Evolutionary conservation across 2,113 vertebrate species (phyloP).

Genomic region (Pongo pygmaeus): DNA sequence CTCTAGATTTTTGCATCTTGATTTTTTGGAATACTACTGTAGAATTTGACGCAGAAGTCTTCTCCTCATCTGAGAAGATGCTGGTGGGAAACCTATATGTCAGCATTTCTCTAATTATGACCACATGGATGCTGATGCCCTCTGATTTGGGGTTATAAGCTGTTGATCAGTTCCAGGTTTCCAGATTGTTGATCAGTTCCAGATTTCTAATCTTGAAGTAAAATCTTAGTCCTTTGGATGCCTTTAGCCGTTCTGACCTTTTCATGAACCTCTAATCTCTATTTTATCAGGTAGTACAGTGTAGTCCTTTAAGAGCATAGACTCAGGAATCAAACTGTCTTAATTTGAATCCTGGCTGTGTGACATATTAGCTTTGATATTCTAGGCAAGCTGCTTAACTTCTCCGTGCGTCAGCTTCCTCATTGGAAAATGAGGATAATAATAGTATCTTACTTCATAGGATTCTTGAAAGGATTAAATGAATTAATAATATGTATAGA

Average conservation of each 20-base stretch:
- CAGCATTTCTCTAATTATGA: background rate
- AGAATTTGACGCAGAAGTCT: background rate
- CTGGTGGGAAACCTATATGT: background rate
- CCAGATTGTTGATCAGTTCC: background rate
- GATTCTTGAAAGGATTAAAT: background rate
- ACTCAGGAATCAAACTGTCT: background rate
- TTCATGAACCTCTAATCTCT: background rate
- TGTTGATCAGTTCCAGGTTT: background rate
- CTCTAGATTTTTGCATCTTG: constrained; percentile 11
- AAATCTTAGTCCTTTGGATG: background rate
- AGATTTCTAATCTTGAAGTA: background rate
- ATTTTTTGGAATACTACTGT: background rate
- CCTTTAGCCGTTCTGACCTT: background rate
- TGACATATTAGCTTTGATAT: background rate
- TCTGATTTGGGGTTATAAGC: background rate
- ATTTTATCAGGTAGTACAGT: background rate
- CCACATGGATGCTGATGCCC: background rate
- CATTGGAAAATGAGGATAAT: background rate
- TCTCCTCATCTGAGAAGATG: background rate
- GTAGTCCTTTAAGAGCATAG: background rate
- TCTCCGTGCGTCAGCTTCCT: background rate
- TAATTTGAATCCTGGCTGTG: background rate
- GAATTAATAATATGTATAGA: background rate
- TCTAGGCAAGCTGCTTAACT: background rate
- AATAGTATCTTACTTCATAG: background rate